These are phyloP conservation scores for Amblyopsis rosae DNA, from an alignment of 2,113 vertebrate species.

Conservation along the genomic window DNA sequence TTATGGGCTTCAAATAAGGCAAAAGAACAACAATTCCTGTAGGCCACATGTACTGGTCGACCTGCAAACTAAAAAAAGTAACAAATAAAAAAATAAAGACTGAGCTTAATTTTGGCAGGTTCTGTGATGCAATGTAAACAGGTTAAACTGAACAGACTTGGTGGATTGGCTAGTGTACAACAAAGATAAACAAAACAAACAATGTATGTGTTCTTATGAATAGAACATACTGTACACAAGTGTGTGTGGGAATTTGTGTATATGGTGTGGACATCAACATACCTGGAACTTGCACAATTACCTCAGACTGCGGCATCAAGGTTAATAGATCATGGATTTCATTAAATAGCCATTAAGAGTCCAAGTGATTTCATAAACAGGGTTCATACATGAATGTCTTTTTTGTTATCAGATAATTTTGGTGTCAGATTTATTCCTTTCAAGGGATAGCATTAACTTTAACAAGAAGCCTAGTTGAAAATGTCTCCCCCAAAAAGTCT, in stretches of 20 bases:
- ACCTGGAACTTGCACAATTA: neutral
- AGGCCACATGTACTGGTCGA: conserved; percentile 2
- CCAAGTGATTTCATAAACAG: neutral
- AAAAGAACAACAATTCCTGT: conserved; percentile 16
- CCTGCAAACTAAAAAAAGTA: conserved; percentile 6
- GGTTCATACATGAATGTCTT: neutral
- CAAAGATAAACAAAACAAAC: conserved; percentile 18
- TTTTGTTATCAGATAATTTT: conserved; percentile 28
- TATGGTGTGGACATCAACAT: neutral
- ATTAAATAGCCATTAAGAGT: neutral
- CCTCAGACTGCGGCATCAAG: conserved; percentile 19
- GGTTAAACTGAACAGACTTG: conserved; percentile 29
- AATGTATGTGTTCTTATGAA: conserved; percentile 26
- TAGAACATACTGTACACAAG: conserved; percentile 4
- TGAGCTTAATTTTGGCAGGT: conserved; percentile 72
- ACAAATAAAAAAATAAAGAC: conserved; percentile 7
- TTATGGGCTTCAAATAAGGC: conserved; percentile 65
- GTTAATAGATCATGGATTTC: conserved; percentile 20
- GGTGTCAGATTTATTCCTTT: too few species aligned
- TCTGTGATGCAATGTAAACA: conserved; percentile 68
- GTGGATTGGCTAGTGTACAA: conserved; percentile 52
- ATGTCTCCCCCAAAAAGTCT: too few species aligned
- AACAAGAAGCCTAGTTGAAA: too few species aligned
- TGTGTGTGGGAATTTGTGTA: neutral
- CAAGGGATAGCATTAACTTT: too few species aligned